phyloP scores from a whole-genome alignment of 2,888 invertebrate genomes.

The Melolontha melolontha region DNA sequence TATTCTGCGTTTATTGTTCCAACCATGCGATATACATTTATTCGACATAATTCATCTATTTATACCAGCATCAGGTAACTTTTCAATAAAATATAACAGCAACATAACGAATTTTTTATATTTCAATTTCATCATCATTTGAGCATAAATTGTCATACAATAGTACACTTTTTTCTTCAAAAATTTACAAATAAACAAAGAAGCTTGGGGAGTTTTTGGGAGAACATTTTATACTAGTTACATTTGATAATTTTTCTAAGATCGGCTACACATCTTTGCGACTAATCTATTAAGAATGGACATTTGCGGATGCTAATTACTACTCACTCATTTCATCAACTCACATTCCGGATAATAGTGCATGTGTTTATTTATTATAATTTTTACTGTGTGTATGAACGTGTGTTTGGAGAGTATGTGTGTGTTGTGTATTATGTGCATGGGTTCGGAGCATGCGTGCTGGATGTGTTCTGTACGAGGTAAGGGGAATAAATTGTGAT shows the following conservation, averaged over 20 bases:
- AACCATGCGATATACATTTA: constrained; percentile 63
- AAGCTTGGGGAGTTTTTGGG: constrained; percentile 48
- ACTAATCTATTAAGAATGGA: constrained; percentile 61
- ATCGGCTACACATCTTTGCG: constrained; percentile 60
- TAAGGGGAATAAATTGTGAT: neutral
- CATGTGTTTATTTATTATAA: constrained; percentile 49
- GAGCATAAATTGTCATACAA: constrained; percentile 51
- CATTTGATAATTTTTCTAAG: constrained; percentile 56
- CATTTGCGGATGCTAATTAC: constrained; percentile 60
- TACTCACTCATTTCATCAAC: constrained; percentile 59
- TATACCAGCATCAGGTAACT: constrained; percentile 60
- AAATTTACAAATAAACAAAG: constrained; percentile 41
- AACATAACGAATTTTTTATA: constrained; percentile 50
- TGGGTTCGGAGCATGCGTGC: no score
- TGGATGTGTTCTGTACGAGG: neutral
- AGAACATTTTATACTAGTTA: constrained; percentile 59
- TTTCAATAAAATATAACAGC: constrained; percentile 52
- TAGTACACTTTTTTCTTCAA: constrained; percentile 38
- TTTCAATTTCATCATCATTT: constrained; percentile 47
- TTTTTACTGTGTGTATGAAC: constrained; percentile 47
- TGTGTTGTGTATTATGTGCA: neutral
- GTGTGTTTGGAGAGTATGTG: neutral
- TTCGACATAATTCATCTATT: constrained; percentile 60
- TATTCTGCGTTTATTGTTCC: constrained; percentile 61
- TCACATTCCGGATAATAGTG: constrained; percentile 58